phyloP scores from a whole-genome alignment of 2,888 invertebrate genomes.

The Drosophila glabriapex region DNA sequence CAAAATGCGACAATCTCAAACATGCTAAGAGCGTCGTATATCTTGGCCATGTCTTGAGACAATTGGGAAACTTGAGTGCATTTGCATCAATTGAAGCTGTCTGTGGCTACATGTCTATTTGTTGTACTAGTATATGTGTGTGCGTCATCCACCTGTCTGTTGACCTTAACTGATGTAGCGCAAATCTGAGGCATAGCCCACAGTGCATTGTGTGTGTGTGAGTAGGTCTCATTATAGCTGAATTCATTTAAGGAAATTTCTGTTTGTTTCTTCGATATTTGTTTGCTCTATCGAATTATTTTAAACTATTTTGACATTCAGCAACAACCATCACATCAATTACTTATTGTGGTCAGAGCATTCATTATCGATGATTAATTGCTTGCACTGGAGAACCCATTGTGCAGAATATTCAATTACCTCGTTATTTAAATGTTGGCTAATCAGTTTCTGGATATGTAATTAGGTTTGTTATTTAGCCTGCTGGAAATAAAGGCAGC shows the following conservation, averaged over 20 bases:
- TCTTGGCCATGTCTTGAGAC: constrained; percentile 50
- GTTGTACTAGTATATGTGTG: neutral
- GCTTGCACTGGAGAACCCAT: neutral
- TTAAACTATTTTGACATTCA: constrained; percentile 15
- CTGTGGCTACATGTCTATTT: constrained; percentile 48
- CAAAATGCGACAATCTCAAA: constrained; percentile 51
- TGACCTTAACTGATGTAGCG: constrained; percentile 37
- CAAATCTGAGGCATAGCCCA: constrained; percentile 32
- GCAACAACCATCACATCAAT: constrained; percentile 10
- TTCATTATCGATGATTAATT: constrained; percentile 23
- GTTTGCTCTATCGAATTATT: constrained; percentile 5
- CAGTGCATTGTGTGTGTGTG: constrained; percentile 31
- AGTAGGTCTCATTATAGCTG: constrained; percentile 61
- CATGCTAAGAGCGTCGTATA: constrained; percentile 15
- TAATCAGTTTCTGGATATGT: constrained; percentile 14
- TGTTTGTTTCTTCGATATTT: constrained; percentile 9
- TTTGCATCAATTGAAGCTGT: constrained; percentile 71
- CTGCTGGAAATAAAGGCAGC: neutral
- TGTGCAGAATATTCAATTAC: constrained; percentile 17
- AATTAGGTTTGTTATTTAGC: constrained; percentile 2
- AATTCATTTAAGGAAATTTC: constrained; percentile 31
- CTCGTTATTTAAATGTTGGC: constrained; percentile 20
- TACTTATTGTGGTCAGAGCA: constrained; percentile 9
- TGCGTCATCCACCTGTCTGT: constrained; percentile 24
- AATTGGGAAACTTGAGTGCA: constrained; percentile 65